phyloP scores from a whole-genome alignment of 2,888 invertebrate genomes.

The Andrena hattorfiana region DNA sequence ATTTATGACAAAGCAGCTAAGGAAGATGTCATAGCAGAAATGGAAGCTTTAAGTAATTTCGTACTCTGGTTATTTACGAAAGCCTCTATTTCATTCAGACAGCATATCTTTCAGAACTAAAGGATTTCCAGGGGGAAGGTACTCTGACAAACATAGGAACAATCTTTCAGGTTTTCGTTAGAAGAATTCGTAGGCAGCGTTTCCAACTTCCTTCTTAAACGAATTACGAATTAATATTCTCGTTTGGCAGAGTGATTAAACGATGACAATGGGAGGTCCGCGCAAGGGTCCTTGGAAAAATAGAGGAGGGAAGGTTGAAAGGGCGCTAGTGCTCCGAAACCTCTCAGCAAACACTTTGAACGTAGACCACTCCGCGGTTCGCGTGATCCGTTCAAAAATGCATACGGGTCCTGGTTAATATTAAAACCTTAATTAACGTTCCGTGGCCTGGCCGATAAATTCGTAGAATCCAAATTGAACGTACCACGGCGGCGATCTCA shows the following conservation, averaged over 20 bases:
- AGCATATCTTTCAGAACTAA: too few species aligned
- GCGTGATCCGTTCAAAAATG: constrained; percentile 39
- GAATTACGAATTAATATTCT: background rate
- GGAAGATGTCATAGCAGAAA: too few species aligned
- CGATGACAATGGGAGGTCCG: background rate
- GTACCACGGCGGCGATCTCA: constrained; percentile 20
- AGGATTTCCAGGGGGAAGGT: too few species aligned
- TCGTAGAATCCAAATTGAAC: constrained; percentile 44
- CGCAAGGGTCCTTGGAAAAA: background rate
- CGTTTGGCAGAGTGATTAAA: background rate
- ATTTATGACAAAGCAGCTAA: too few species aligned
- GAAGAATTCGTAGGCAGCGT: background rate
- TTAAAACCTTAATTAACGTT: constrained; percentile 47
- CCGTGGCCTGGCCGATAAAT: constrained; percentile 3
- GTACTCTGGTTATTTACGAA: background rate
- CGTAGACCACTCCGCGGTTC: background rate
- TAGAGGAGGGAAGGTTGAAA: constrained; percentile 7
- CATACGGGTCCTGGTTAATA: constrained; percentile 36
- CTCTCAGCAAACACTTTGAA: constrained; percentile 26
- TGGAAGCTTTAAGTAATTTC: too few species aligned
- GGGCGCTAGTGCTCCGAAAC: background rate
- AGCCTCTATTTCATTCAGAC: background rate
- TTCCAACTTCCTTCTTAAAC: background rate
- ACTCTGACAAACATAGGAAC: too few species aligned
- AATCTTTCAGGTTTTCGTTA: background rate